phyloP scores from a whole-genome alignment of 2,888 invertebrate genomes.

The Drosophila kambysellisi region DNA sequence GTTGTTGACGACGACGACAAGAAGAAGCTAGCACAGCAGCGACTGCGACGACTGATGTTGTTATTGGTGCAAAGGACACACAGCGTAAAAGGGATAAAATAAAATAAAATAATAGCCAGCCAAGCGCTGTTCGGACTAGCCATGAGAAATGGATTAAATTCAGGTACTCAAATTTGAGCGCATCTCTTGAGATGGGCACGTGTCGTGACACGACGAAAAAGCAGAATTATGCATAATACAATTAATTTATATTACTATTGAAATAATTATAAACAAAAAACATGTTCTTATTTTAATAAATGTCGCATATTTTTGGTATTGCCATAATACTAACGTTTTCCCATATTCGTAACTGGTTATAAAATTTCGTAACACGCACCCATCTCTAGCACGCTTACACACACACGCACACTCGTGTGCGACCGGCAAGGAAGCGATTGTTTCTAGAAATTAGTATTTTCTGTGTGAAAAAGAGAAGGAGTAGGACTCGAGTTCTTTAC shows the following conservation, averaged over 20 bases:
- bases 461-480: neutral
- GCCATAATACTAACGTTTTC: neutral
- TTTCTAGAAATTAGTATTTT: constrained; percentile 13
- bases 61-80: constrained; percentile 61
- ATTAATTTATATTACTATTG: neutral
- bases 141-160: constrained; percentile 70
- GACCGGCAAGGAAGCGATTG: constrained; percentile 5
- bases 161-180: constrained; percentile 65
- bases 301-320: neutral
- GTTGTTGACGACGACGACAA: constrained; percentile 64
- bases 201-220: constrained; percentile 2
- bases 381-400: neutral
- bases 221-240: neutral
- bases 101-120: constrained; percentile 74
- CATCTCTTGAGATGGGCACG: neutral
- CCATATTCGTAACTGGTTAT: neutral
- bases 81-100: constrained; percentile 72
- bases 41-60: constrained; percentile 50
- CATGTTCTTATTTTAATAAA: neutral
- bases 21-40: constrained; percentile 35
- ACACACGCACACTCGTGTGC: constrained; percentile 14
- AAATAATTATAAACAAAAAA: neutral
- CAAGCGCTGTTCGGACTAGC: constrained; percentile 41
- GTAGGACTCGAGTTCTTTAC: constrained; percentile 16
- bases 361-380: neutral